Base-by-base conservation (phyloP, 2,113 vertebrate species). In the Mungos mungo region DNA sequence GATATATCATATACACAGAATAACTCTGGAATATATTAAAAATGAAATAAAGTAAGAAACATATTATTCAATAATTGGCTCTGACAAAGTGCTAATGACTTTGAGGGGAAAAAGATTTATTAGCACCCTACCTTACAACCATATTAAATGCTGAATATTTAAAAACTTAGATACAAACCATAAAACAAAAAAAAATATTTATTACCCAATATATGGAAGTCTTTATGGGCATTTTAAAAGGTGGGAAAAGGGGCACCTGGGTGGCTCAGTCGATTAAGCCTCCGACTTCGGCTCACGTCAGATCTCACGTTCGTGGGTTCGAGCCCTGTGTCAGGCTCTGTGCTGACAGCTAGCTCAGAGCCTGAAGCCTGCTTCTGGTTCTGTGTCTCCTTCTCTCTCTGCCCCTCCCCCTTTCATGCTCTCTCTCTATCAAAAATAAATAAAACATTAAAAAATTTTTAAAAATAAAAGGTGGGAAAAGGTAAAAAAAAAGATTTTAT, bases 91-190 rank as follows among this genome's bases (percentile, higher is more conserved):
- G 35, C 35, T 89, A 96, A 77, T 18, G 66, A 80, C 21, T 85
- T 88, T 74, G 23, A 69, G 54, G 45, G 18, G 27, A 60, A 52
- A 66, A 81, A 81, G 1, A 3, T 8, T 8, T 96, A 91, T 68
- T 88, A 95, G 33, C 1, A 11, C 4, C 10, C 81, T 35, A 90
- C 7, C 57, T 83, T 38, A 90, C 21, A 60, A 85, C 6, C 31
- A 95, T 89, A 97, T 79, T 97, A 95, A 94, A 92, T 79, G 90
- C 5, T 45, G 88, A 60, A 35, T 90, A 95, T 57, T 94, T 94
- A 95, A 72, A 87, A 35, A 88, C 21, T 88, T 97, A 95, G 63
- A 93, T 77, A 87, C 11, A 96, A 69, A 4, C 18, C 81, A 82
- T 47, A 81, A 92, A 92, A 93, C 2, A 83, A 96, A n/a, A 92